These are phyloP conservation scores for Anoura caudifer DNA, from an alignment of 2,113 vertebrate genomes.

Conservation along the genomic window DNA sequence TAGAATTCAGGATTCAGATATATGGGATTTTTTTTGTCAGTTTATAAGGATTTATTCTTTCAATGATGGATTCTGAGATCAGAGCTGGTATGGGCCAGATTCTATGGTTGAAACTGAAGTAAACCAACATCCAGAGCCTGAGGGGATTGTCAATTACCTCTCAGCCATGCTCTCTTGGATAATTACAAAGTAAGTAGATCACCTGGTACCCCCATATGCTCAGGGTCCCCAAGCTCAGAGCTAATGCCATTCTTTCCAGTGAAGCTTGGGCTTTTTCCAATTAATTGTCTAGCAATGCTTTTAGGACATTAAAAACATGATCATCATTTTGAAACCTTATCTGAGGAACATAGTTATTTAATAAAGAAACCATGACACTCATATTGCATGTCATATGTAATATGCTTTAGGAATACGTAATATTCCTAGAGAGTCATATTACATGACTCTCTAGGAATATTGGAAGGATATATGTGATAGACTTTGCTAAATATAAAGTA, in stretches of 20 bases:
- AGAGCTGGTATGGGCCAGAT: slow-evolving; percentile 8
- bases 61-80: slow-evolving; percentile 1
- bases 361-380: neutral
- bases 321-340: slow-evolving; percentile 4
- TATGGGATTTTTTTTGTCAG: neutral
- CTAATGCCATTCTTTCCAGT: slow-evolving; percentile 38
- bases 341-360: neutral
- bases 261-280: slow-evolving; percentile 43
- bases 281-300: slow-evolving; percentile 17
- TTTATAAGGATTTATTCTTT: neutral
- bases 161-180: slow-evolving; percentile 36
- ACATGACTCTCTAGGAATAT: neutral
- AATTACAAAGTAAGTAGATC: slow-evolving; percentile 68
- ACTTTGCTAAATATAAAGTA: slow-evolving; percentile 30
- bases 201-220: slow-evolving; percentile 71
- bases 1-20: neutral
- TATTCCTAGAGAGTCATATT: too few relatives aligned
- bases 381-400: too few relatives aligned
- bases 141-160: slow-evolving; percentile 56
- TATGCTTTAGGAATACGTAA: too few relatives aligned
- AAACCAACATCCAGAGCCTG: neutral
- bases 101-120: slow-evolving; percentile 22
- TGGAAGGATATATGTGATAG: neutral
- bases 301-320: neutral
- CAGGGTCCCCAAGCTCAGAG: slow-evolving; percentile 28